These are phyloP conservation scores for Anoplolepis gracilipes DNA, from an alignment of 1,140 invertebrate species.

Conservation along the genomic window DNA sequence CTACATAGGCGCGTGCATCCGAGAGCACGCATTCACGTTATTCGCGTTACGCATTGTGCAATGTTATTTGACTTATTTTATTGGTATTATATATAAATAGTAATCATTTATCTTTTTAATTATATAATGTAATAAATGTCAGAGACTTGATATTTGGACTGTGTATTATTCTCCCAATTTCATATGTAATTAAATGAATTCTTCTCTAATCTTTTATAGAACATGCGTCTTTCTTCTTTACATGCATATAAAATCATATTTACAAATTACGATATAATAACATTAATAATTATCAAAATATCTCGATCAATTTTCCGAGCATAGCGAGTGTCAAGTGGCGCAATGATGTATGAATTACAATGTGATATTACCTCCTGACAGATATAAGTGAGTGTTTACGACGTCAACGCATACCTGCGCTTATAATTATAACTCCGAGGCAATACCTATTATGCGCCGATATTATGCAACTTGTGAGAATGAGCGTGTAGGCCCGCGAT, in stretches of 20 bases:
- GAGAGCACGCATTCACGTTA: constrained; percentile 11
- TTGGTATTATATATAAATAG: background rate
- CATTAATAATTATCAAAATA: background rate
- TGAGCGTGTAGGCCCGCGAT: constrained; percentile 9
- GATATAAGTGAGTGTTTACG: background rate
- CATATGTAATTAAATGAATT: background rate
- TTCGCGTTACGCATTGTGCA: background rate
- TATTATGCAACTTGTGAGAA: constrained; percentile 53
- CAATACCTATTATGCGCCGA: constrained; percentile 23
- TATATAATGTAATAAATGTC: background rate
- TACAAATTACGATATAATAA: background rate
- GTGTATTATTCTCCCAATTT: background rate
- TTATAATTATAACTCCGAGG: constrained; percentile 43
- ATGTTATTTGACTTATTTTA: constrained; percentile 15
- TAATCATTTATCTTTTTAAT: background rate
- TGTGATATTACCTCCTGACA: no score
- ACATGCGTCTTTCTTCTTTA: background rate
- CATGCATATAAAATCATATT: background rate
- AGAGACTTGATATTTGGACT: background rate
- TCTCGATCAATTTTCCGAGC: constrained; percentile 6
- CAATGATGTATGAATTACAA: constrained; percentile 14
- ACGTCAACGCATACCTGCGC: constrained; percentile 25
- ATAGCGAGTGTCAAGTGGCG: background rate
- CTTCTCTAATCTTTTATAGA: background rate
- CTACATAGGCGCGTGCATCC: constrained; percentile 5